Percentiles rank a stretch among this genome's conserved stretches.
Conservation (phyloP, 2,888 invertebrate species). For the Eristalinus aeneus region DNA sequence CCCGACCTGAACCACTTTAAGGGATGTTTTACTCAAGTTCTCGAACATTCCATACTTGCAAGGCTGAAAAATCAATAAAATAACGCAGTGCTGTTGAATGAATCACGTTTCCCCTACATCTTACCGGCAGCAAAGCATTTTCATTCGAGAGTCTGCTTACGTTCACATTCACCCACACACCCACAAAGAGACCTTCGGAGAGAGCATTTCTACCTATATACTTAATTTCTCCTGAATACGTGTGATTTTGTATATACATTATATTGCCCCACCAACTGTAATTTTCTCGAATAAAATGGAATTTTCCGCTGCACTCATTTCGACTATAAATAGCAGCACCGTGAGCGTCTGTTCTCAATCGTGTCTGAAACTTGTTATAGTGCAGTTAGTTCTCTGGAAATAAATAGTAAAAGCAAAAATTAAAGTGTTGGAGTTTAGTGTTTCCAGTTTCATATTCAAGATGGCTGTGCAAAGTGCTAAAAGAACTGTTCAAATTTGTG, state of each 20-base stretch:
- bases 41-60: not conserved
- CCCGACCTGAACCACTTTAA: not conserved
- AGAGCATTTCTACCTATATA: not conserved
- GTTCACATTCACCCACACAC: not conserved
- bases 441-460: not conserved
- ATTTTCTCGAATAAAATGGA: conserved; percentile 50
- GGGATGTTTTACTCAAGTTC: not conserved
- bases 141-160: not conserved
- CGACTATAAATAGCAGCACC: conserved; percentile 53
- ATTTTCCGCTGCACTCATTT: conserved; percentile 36
- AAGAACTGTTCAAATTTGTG: conserved; percentile 32
- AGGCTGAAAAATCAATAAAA: not conserved
- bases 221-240: too few relatives aligned
- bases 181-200: not conserved
- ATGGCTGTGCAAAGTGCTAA: conserved; percentile 48
- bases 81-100: not conserved
- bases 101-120: not conserved
- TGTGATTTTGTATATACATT: not conserved
- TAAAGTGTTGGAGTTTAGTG: not conserved
- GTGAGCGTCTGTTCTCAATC: not conserved
- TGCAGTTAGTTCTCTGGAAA: not conserved
- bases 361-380: conserved; percentile 7
- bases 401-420: not conserved
- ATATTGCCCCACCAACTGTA: conserved; percentile 21
- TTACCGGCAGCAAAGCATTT: not conserved